Percentiles rank a stretch among this genome's conserved stretches.
Evolutionary conservation across 2,797 vertebrate species (phyloP).

Genomic region (Aplochiton taeniatus): DNA sequence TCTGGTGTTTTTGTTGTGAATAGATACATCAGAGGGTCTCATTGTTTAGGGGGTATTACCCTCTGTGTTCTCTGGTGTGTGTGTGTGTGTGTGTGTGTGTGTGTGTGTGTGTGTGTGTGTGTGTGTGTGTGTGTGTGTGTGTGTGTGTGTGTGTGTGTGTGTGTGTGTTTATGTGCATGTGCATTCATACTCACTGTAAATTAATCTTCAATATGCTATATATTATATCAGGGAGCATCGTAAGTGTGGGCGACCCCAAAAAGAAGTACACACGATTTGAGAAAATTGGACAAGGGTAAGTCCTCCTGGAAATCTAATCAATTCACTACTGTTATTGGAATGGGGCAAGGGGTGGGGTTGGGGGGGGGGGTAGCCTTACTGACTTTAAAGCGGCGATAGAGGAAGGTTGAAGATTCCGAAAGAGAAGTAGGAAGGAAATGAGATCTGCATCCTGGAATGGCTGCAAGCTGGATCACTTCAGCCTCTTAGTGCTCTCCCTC

Average conservation of each 20-base stretch:
- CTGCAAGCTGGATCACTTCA: constrained; percentile 46
- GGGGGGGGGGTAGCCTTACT: not conserved
- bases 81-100: constrained; percentile 12
- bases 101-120: constrained; percentile 13
- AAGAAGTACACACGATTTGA: constrained; percentile 99
- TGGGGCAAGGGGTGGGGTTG: not conserved
- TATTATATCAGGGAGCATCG: constrained; percentile 89
- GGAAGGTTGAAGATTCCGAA: constrained; percentile 39
- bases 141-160: not conserved
- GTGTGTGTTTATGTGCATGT: not conserved
- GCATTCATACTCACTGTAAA: not conserved
- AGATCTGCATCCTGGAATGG: constrained; percentile 58
- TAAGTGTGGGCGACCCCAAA: constrained; percentile 97
- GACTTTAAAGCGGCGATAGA: not conserved
- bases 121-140: constrained; percentile 10
- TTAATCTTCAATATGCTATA: constrained; percentile 34
- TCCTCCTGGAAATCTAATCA: constrained; percentile 23
- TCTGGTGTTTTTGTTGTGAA: not conserved
- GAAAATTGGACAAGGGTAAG: constrained; percentile 95
- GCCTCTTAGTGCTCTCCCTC: constrained; percentile 7
- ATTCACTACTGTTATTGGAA: constrained; percentile 32
- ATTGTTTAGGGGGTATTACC: constrained; percentile 18
- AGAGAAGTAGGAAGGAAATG: constrained; percentile 53
- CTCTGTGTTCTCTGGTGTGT: constrained; percentile 13
- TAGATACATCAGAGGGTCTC: constrained; percentile 12